Conservation (phyloP, 2,797 vertebrate species). For the Sorex maritimensis region DNA sequence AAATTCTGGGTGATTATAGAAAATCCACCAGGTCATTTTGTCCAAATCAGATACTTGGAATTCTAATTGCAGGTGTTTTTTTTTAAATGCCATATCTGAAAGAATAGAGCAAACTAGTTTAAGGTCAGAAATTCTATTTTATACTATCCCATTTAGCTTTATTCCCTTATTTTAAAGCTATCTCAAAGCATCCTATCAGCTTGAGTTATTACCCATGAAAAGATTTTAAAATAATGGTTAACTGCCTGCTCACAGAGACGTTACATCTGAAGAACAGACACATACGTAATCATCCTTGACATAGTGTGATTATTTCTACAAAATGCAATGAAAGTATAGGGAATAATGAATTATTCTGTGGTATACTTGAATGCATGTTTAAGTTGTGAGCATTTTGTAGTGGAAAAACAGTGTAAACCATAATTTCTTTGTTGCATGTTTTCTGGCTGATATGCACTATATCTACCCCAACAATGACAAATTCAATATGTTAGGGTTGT, state of each 20-base stretch:
- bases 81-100: conserved; percentile 6
- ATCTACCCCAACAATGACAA: background rate
- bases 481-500: background rate
- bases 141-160: conserved; percentile 36
- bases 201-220: conserved; percentile 2
- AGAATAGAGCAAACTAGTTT: background rate
- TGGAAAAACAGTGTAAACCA: background rate
- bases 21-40: conserved; percentile 50
- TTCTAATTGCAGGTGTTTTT: background rate
- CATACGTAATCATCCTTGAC: background rate
- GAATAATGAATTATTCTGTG: background rate
- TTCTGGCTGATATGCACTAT: background rate
- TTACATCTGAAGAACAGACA: background rate
- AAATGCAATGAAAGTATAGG: background rate
- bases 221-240: background rate
- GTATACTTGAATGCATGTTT: background rate
- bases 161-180: conserved; percentile 26
- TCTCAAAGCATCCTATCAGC: conserved; percentile 31
- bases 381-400: background rate
- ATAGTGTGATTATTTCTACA: background rate
- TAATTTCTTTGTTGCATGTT: background rate
- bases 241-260: conserved; percentile 28
- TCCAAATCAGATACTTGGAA: conserved; percentile 2
- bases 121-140: conserved; percentile 45
- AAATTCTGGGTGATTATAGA: background rate